Base-by-base conservation (phyloP, 2,888 invertebrate species). In the Morpho achilles region DNA sequence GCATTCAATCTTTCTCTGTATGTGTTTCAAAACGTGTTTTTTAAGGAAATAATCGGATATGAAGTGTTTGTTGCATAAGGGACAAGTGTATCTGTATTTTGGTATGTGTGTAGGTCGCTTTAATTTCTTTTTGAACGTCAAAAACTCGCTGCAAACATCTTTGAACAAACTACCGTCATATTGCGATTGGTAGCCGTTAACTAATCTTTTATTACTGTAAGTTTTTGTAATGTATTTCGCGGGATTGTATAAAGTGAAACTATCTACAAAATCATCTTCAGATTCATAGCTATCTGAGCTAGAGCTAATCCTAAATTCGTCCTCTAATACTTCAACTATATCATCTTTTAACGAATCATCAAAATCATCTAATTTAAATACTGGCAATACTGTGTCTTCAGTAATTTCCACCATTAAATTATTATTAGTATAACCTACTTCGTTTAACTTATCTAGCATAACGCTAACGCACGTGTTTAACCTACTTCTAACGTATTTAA, bases 241-340 rank as follows among this genome's bases (percentile, higher is more conserved):
- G 48, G 72, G 73, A 58, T 76, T 73, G 0, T 69, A 60, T 16
- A 58, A n/a, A 22, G 47, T 58, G 16, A 57, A 50, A 52, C 62
- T 53, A 10, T 63, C 60, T 10, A 48, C 61, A 45, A 67, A 59
- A 7, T 60, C 50, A 40, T 68, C 49, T 8, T 55, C 67, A 8
- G 53, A 47, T 22, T 70, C 73, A 32, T 22, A 41, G 50, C 62
- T 64, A 9, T 70, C 77, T 6, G 80, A 82, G 56, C 75, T 84
- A 3, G 80, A 77, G 64, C 81, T 69, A 0, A 78, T 7, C 71
- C 89, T 81, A 66, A 82, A 89, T 67, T 89, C 88, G 50, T 89
- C 89, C 76, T 90, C 89, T 55, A 90, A 61, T 7, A 87, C 77
- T 39, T 87, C 86, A n/a, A 84, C 66, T 63, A 84, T 85, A 56